Evolutionary conservation across 2,797 vertebrate species (phyloP).

Genomic region (Acipenser ruthenus): DNA sequence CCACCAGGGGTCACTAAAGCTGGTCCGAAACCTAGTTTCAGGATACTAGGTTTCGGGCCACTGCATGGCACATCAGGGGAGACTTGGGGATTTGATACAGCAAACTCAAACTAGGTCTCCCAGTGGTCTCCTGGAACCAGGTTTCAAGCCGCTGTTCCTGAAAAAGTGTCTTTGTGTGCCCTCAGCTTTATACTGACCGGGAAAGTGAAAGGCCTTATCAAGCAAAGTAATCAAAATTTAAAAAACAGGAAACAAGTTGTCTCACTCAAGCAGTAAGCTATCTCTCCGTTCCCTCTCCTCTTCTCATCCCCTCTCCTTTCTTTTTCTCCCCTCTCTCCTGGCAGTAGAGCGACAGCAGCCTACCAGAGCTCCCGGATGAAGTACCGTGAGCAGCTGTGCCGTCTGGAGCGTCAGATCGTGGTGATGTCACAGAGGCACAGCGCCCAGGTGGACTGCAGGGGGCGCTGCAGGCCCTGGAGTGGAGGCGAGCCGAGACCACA

Average conservation of each 20-base stretch:
- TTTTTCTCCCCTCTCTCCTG: constrained; percentile 6
- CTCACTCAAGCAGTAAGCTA: not conserved
- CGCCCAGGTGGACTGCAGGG: constrained; percentile 39
- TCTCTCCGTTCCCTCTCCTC: not conserved
- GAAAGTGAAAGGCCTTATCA: too few relatives aligned
- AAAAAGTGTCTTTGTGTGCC: not conserved
- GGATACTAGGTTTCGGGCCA: too few relatives aligned
- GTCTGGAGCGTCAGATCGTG: constrained; percentile 63
- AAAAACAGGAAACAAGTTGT: too few relatives aligned
- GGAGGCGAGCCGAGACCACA: constrained; percentile 57
- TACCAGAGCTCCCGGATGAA: constrained; percentile 71
- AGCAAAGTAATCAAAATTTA: too few relatives aligned
- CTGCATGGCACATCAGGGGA: too few relatives aligned
- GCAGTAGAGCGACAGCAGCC: constrained; percentile 66
- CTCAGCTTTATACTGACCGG: not conserved
- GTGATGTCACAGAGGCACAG: constrained; percentile 60
- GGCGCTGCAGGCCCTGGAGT: constrained; percentile 47
- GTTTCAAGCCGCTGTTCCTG: not conserved
- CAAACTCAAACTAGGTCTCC: not conserved
- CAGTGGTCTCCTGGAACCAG: not conserved
- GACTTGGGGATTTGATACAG: not conserved
- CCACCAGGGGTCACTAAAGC: not conserved
- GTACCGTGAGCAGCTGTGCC: constrained; percentile 70
- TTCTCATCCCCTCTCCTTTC: not conserved
- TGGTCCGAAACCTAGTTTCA: too few relatives aligned